phyloP scores from a whole-genome alignment of 2,797 vertebrate genomes.

The Myotis findleyi region DNA sequence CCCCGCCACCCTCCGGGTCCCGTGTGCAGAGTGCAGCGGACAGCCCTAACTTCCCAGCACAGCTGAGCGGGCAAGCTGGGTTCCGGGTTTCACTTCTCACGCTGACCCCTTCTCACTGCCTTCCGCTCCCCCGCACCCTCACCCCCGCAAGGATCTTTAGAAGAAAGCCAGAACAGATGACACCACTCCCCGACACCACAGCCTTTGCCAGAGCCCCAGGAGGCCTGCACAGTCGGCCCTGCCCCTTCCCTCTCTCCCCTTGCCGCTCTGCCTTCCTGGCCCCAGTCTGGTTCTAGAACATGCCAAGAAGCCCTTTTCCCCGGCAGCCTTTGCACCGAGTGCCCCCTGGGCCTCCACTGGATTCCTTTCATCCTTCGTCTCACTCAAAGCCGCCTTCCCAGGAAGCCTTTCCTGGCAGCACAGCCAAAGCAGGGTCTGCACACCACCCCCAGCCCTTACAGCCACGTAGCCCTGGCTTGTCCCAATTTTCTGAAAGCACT shows the following conservation, averaged over 20 bases:
- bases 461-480: not conserved
- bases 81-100: not conserved
- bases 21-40: fast-evolving
- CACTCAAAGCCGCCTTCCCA: not conserved
- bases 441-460: not conserved
- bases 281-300: not conserved
- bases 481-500: not conserved
- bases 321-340: not conserved
- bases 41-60: not conserved
- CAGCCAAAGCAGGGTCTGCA: fast-evolving
- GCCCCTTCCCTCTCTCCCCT: not conserved
- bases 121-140: not conserved
- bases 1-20: fast-evolving
- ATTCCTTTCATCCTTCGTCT: not conserved
- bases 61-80: not conserved
- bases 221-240: not conserved
- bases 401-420: not conserved
- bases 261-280: not conserved
- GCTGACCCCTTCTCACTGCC: not conserved
- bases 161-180: not conserved
- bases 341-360: not conserved
- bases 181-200: not conserved
- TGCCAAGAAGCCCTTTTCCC: not conserved
- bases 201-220: not conserved
- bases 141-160: not conserved